A percentile compares a stretch with the other conserved stretches of the same genome.
Evolutionary conservation across 2,113 vertebrate genomes (phyloP).

Genomic region (Hemiscyllium ocellatum): DNA sequence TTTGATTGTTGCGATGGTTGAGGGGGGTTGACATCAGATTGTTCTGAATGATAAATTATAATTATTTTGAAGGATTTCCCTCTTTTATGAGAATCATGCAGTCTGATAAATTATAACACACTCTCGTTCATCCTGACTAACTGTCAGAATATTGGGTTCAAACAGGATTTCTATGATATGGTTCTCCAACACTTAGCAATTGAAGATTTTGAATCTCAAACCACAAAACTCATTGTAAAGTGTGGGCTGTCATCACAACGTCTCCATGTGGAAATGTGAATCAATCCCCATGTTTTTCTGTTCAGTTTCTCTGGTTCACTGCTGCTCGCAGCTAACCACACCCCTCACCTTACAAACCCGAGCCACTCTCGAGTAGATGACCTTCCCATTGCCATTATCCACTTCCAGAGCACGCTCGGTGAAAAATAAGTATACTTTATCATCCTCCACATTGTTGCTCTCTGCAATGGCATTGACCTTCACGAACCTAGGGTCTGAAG

Average conservation of each 20-base stretch:
- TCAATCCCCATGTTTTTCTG: background rate
- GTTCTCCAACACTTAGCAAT: background rate
- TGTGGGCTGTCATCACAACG: background rate
- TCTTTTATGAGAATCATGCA: background rate
- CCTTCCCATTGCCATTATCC: slow-evolving; percentile 62
- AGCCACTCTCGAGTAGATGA: slow-evolving; percentile 66
- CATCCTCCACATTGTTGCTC: slow-evolving; percentile 69
- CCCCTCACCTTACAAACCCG: slow-evolving; percentile 67
- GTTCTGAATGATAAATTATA: background rate
- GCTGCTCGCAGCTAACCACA: background rate
- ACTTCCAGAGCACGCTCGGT: slow-evolving; percentile 68
- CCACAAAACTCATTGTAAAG: background rate
- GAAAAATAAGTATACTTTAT: slow-evolving; percentile 73
- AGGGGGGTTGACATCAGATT: background rate
- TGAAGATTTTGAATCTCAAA: background rate
- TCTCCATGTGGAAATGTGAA: background rate
- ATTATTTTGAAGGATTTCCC: background rate
- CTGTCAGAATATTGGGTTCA: slow-evolving; percentile 17
- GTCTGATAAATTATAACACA: background rate
- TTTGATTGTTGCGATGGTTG: background rate
- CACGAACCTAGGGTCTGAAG: slow-evolving; percentile 65
- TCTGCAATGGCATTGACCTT: slow-evolving; percentile 65
- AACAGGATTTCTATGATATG: background rate
- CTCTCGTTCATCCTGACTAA: background rate
- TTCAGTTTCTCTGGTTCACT: background rate